Base-by-base conservation (phyloP, 2,888 invertebrate species). In the Tetanocera ferruginea region DNA sequence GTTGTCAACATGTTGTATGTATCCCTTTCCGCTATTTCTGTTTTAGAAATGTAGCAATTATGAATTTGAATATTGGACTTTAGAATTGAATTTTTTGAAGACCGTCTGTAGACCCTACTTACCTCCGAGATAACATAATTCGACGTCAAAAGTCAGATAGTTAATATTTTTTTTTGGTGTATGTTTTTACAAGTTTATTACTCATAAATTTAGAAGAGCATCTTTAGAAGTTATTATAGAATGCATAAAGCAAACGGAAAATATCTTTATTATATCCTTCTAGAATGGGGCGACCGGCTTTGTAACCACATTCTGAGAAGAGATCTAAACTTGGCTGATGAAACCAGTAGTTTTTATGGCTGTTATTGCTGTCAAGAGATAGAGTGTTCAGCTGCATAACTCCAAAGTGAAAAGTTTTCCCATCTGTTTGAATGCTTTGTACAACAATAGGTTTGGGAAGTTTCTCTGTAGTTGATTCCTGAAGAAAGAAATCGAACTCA, bases 371-470 rank as follows among this genome's bases (percentile, higher is more conserved):
- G 81, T 91, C 90, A 3, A 96, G 89, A 88, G 95, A 92, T 51
- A 96, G 90, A 0, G 95, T 95, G 85, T 97, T 96, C 17, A 98
- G 90, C 89, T 98, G 97, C 78, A 95, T 93, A 23, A 96, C 92
- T 5, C 95, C 94, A 87, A 97, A 97, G 86, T 96, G 94, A 86
- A 95, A 96, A 57, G 91, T 90, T 82, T 92, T 91, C 0, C 96
- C 95, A 87, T 97, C 94, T 4, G 95, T 94, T 83, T 96, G 95
- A 81, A 98, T 91, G 86, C 94, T 94, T 87, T 98, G 97, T 3
- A 97, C 90, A 60, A 94, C 93, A 73, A 97, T 91, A 5, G 98
- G 97, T 84, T 94, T 92, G 2, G 95, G 94, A 52, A 97, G 90
- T 78, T 52, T 74, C 5, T 62, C 67, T 49, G 43, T 14, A 0